A percentile compares a stretch with the other conserved stretches of the same genome.
These are phyloP conservation scores for Clinocottus analis DNA, from an alignment of 2,113 vertebrate species.

Conservation along the genomic window DNA sequence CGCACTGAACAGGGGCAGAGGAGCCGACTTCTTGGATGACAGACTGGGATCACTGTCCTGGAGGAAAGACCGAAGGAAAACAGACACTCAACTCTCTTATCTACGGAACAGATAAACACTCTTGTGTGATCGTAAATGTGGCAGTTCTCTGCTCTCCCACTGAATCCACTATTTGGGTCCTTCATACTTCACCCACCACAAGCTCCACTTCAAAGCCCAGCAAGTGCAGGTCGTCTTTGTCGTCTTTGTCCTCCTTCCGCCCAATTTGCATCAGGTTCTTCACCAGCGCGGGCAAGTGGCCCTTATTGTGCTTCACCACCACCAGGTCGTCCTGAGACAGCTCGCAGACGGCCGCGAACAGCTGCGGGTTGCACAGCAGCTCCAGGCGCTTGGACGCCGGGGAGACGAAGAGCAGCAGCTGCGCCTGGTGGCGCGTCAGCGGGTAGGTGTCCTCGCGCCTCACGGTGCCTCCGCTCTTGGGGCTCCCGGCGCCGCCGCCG, in stretches of 20 bases:
- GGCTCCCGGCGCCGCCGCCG: conserved; percentile 32
- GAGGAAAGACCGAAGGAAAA: neutral
- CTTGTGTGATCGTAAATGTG: no score
- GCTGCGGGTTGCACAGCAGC: conserved; percentile 79
- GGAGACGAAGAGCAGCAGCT: conserved; percentile 81
- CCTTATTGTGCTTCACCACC: conserved; percentile 76
- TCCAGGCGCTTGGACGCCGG: conserved; percentile 71
- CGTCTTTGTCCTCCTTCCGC: conserved; percentile 74
- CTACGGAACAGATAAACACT: neutral
- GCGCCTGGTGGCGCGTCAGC: conserved; percentile 81
- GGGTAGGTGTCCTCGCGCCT: conserved; percentile 72
- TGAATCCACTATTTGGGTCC: no score
- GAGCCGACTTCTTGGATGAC: conserved; percentile 66
- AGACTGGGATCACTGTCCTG: conserved; percentile 67
- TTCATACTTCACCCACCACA: conserved; percentile 68
- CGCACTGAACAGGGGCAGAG: conserved; percentile 75
- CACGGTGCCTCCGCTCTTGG: conserved; percentile 71
- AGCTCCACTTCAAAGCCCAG: conserved; percentile 83
- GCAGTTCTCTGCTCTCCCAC: no score
- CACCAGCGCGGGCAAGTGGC: conserved; percentile 76
- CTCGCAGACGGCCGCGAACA: conserved; percentile 82
- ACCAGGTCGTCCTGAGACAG: conserved; percentile 81
- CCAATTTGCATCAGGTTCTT: conserved; percentile 82
- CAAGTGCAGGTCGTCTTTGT: conserved; percentile 78
- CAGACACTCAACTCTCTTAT: neutral